These are phyloP conservation scores for Caranx melampygus DNA, from an alignment of 2,113 vertebrate species.

Conservation along the genomic window DNA sequence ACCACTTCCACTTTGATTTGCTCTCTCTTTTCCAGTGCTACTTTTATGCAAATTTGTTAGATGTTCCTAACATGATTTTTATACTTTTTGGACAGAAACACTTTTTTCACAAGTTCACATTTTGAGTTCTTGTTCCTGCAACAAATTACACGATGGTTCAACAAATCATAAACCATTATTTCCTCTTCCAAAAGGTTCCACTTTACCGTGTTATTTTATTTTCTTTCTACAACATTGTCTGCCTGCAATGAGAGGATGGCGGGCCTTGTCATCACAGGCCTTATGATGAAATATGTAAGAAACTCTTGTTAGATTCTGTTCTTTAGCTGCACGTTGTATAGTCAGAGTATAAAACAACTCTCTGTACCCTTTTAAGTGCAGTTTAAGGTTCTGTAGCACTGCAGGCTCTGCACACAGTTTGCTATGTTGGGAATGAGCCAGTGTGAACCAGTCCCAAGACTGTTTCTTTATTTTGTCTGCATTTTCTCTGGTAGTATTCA, in stretches of 20 bases:
- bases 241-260: not conserved
- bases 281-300: slow-evolving; percentile 21
- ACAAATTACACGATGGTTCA: not conserved
- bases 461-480: not conserved
- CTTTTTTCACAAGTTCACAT: not conserved
- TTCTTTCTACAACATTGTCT: not conserved
- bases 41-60: not conserved
- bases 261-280: not conserved
- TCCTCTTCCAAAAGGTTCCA: not conserved
- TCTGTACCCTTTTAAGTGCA: not conserved
- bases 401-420: not conserved
- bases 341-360: not conserved
- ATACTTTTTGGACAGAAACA: not conserved
- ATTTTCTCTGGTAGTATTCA: not conserved
- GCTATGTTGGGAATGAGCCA: not conserved
- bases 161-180: not conserved
- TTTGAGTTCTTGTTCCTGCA: not conserved
- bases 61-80: not conserved
- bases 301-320: not conserved
- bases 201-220: not conserved
- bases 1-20: not conserved
- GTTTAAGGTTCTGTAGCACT: not conserved
- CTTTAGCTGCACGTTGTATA: not conserved
- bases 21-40: not conserved
- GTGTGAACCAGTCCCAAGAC: not conserved